Conservation (phyloP, 2,888 invertebrate species). For the Patella caerulea region DNA sequence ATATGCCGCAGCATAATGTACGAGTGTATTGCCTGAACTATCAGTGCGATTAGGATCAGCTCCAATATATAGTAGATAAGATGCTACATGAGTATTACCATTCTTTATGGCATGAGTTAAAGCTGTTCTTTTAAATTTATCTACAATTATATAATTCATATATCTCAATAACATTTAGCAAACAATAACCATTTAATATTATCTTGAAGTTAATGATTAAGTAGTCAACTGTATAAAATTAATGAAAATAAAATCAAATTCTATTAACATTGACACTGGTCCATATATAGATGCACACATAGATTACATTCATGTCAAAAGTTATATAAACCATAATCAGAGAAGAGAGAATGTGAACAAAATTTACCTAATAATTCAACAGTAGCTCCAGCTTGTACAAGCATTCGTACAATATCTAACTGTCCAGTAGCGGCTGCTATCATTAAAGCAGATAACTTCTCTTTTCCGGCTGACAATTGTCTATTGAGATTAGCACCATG, state of each 20-base stretch:
- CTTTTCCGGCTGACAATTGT: conserved; percentile 68
- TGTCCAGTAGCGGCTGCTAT: conserved; percentile 71
- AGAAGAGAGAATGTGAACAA: neutral
- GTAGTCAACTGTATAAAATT: no score
- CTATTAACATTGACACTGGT: no score
- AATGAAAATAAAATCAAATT: no score
- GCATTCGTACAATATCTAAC: conserved; percentile 70
- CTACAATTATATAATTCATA: conserved; percentile 51
- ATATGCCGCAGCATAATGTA: conserved; percentile 75
- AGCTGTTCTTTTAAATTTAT: conserved; percentile 74
- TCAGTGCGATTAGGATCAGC: conserved; percentile 72
- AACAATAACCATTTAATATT: no score
- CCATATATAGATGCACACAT: no score
- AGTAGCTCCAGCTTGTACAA: conserved; percentile 71
- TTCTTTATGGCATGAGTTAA: conserved; percentile 74
- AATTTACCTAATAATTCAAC: conserved; percentile 69
- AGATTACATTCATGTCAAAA: no score
- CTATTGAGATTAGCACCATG: conserved; percentile 71
- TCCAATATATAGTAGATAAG: conserved; percentile 72
- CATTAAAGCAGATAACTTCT: conserved; percentile 73
- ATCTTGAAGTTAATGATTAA: no score
- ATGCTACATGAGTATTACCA: conserved; percentile 73
- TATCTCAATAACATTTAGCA: no score
- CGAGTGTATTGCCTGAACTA: conserved; percentile 74
- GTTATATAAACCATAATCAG: no score